Evolutionary conservation across 2,888 invertebrate genomes (phyloP), one percentile per base, ranked within the genome.

Genomic region (Drosophila austrosaltans): DNA sequence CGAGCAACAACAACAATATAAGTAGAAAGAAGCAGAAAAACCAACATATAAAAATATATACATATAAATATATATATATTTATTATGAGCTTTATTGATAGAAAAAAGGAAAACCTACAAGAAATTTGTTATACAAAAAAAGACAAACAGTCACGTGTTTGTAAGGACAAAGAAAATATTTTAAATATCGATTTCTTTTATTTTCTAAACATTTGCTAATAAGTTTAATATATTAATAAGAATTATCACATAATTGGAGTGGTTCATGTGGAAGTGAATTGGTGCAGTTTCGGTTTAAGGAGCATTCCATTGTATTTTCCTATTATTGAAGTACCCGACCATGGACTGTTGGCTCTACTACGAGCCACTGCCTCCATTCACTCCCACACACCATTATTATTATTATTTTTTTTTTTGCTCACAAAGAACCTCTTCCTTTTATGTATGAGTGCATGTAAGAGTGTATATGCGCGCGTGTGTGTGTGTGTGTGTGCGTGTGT

Each of bases 331-430:
- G 40, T 40, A 40, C 12, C 40, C 22, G 44, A 22, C 8, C 44
- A 44, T 44, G 20, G 20, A 44, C 44, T 36, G 36, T 36, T 36
- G 36, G 36, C 10, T 36, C 36, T 36, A 36, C 8, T 36, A 44
- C n/a, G 8, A 44, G 44, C 61, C 67, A 69, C 48, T 70, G 63
- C 63, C 53, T 54, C 44, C 8, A 36, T 28, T 16, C 28, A 44
- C 16, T 36, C 5, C 1, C 20, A 36, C 36, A 10, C 8, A 10
- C 36, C 36, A 36, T 36, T 36, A 36, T 36, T 16, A 16, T 16
- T 16, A 16, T 16, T 16, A 16, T 16, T 16, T 16, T 16, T 16
- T 16, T 16, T 8, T 36, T 36, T 2, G 7, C 22, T 8, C 10
- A 48, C 44, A 48, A 48, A 20, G 44, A 48, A 48, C 8, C 36